phyloP scores from a whole-genome alignment of 30 jellyfish, hydroid and myxozoan genomes.

The Cassiopea andromeda region DNA sequence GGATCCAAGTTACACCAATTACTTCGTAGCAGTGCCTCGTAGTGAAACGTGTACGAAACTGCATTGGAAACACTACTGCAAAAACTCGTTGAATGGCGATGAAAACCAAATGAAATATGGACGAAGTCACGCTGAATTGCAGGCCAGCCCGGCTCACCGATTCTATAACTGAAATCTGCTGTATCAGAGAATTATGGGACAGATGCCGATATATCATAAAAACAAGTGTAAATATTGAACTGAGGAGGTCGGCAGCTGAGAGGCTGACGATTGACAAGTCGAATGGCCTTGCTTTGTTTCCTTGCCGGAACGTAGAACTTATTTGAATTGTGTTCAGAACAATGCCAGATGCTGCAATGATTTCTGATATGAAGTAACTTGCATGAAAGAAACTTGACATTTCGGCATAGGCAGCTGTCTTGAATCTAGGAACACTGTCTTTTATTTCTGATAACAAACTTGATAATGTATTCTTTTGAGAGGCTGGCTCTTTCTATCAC shows the following conservation, averaged over 20 bases:
- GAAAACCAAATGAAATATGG: conserved; percentile 20
- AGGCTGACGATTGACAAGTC: conserved; percentile 22
- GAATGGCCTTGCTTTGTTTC: background rate
- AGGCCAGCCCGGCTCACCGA: background rate
- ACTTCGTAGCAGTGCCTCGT: background rate
- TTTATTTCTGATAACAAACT: no score
- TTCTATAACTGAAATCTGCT: background rate
- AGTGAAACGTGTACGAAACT: conserved; percentile 15
- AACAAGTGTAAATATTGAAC: conserved; percentile 3
- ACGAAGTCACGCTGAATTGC: conserved; percentile 15
- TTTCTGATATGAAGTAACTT: conserved; percentile 25
- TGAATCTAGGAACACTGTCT: no score
- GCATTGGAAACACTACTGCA: conserved; percentile 22
- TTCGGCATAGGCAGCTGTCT: no score
- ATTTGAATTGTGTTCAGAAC: background rate
- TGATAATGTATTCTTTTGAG: no score
- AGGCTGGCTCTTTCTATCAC: no score
- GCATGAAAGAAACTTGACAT: conserved; percentile 15
- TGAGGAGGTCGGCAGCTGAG: conserved; percentile 19
- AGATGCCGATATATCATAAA: conserved; percentile 24
- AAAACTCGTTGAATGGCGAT: conserved; percentile 30
- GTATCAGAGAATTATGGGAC: background rate
- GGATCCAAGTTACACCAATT: background rate
- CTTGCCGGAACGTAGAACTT: background rate
- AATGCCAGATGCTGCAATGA: conserved; percentile 25